phyloP scores from a whole-genome alignment of 2,888 invertebrate genomes.

The Pammene fasciana region DNA sequence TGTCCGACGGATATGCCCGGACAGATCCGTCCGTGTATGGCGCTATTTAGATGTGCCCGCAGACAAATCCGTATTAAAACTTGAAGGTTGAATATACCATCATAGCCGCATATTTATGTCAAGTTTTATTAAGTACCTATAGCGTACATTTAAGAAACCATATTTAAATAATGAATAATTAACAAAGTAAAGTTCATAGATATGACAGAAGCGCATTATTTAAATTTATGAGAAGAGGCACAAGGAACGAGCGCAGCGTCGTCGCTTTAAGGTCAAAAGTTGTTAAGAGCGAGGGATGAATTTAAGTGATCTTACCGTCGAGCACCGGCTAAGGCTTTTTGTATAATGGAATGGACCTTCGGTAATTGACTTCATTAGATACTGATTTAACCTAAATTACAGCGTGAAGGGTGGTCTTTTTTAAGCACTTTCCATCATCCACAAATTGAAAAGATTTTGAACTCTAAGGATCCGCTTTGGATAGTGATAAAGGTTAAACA shows the following conservation, averaged over 20 bases:
- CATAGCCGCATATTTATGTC: too few species aligned
- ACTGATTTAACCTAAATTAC: constrained; percentile 32
- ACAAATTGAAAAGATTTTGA: constrained; percentile 3
- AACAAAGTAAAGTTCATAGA: constrained; percentile 30
- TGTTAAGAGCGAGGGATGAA: constrained; percentile 47
- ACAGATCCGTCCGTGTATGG: too few species aligned
- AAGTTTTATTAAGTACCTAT: not conserved
- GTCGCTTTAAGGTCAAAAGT: constrained; percentile 48
- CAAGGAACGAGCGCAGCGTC: constrained; percentile 14
- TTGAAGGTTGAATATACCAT: too few species aligned
- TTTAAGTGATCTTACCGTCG: constrained; percentile 44
- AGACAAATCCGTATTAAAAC: too few species aligned
- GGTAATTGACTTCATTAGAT: constrained; percentile 35
- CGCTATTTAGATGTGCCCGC: too few species aligned
- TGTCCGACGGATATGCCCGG: too few species aligned
- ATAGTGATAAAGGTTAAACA: not conserved
- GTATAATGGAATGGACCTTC: constrained; percentile 31
- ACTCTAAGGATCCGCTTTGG: not conserved
- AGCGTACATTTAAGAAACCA: too few species aligned
- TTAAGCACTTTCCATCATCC: not conserved
- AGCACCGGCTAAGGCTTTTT: constrained; percentile 24
- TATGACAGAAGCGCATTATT: constrained; percentile 32
- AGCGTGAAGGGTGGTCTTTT: constrained; percentile 19
- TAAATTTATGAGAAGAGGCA: constrained; percentile 38
- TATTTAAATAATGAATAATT: constrained; percentile 28